Conservation (phyloP, 2,888 invertebrate species). For the Anthrax anthrax region DNA sequence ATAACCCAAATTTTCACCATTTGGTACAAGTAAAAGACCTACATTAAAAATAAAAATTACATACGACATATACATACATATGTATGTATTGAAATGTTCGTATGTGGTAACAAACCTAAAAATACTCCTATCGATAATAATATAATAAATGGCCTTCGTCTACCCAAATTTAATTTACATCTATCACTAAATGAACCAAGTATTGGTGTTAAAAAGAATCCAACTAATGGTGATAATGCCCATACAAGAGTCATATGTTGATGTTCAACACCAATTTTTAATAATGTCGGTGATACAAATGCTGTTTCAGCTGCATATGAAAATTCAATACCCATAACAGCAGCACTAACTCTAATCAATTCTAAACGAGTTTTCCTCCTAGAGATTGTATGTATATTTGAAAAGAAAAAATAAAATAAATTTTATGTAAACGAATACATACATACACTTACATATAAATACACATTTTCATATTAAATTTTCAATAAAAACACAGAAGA, state of each 20-base stretch:
- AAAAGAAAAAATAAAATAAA: too few relatives aligned
- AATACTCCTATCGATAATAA: slow-evolving; percentile 79
- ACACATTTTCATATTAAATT: too few relatives aligned
- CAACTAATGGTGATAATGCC: slow-evolving; percentile 87
- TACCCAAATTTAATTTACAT: slow-evolving; percentile 64
- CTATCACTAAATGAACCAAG: slow-evolving; percentile 86
- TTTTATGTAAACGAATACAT: too few relatives aligned
- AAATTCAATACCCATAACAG: slow-evolving; percentile 95
- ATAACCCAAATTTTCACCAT: slow-evolving; percentile 75
- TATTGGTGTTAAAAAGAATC: slow-evolving; percentile 86
- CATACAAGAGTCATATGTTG: slow-evolving; percentile 91
- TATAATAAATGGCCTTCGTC: slow-evolving; percentile 83
- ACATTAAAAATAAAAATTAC: too few relatives aligned
- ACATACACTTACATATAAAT: too few relatives aligned
- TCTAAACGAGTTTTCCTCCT: slow-evolving; percentile 69
- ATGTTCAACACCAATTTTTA: slow-evolving; percentile 85
- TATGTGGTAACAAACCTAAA: slow-evolving; percentile 45
- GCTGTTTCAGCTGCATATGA: slow-evolving; percentile 96
- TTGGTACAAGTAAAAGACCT: slow-evolving; percentile 83
- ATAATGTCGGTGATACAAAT: slow-evolving; percentile 85
- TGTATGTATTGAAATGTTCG: too few relatives aligned
- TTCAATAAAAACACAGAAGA: too few relatives aligned
- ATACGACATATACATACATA: too few relatives aligned
- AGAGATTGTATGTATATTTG: neutral
- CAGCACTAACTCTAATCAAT: slow-evolving; percentile 75